A percentile compares a stretch with the other conserved stretches of the same genome.
These are phyloP conservation scores for Cheilosia pagana DNA, from an alignment of 2,888 invertebrate genomes.

Conservation along the genomic window DNA sequence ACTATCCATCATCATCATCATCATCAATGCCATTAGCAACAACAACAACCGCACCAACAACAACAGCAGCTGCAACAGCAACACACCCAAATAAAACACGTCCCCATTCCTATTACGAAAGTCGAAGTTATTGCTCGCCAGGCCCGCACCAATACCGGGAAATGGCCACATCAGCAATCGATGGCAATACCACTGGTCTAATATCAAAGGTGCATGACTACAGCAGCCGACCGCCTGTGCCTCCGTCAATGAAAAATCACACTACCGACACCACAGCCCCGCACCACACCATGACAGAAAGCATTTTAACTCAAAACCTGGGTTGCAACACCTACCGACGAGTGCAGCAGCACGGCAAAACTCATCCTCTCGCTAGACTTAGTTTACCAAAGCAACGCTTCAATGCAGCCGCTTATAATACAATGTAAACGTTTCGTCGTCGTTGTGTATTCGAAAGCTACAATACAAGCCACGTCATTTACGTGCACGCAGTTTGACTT, in stretches of 20 bases:
- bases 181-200: constrained; percentile 57
- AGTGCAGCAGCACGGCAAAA: constrained; percentile 95
- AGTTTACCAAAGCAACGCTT: constrained; percentile 90
- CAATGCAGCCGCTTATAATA: constrained; percentile 93
- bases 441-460: constrained; percentile 27
- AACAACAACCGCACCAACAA: constrained; percentile 67
- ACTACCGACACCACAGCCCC: constrained; percentile 53
- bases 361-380: constrained; percentile 95
- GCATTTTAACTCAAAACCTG: constrained; percentile 76
- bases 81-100: constrained; percentile 78
- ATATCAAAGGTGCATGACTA: constrained; percentile 79
- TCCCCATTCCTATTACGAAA: constrained; percentile 82
- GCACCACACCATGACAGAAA: constrained; percentile 77
- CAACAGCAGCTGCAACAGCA: constrained; percentile 49
- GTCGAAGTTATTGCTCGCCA: constrained; percentile 76
- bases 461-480: constrained; percentile 22
- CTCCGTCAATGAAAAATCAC: constrained; percentile 79
- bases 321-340: constrained; percentile 85
- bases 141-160: constrained; percentile 57
- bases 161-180: constrained; percentile 19
- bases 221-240: constrained; percentile 83
- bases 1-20: constrained; percentile 80
- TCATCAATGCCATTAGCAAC: constrained; percentile 81
- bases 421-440: constrained; percentile 86
- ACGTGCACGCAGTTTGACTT: constrained; percentile 44